Evolutionary conservation across 2,888 invertebrate genomes (phyloP).

Genomic region (Zygaena filipendulae): DNA sequence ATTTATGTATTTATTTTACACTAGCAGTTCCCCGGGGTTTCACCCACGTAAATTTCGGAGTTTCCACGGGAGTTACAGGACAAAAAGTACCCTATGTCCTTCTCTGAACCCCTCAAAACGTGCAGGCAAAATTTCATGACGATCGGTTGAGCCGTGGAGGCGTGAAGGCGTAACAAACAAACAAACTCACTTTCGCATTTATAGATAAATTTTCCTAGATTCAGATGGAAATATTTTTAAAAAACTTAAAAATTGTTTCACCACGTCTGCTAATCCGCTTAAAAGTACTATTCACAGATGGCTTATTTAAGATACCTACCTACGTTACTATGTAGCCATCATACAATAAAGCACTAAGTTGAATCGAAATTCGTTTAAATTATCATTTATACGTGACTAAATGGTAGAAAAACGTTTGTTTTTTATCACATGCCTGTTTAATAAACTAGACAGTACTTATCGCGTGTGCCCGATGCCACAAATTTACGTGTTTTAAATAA

Average conservation of each 20-base stretch:
- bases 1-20: too few relatives aligned
- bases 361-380: conserved; percentile 33
- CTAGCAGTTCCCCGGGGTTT: too few relatives aligned
- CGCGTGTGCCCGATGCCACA: conserved; percentile 3
- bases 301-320: conserved; percentile 1
- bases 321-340: conserved; percentile 6
- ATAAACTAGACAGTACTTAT: conserved; percentile 2
- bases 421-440: conserved; percentile 7
- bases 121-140: too few relatives aligned
- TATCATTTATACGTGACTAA: conserved; percentile 27
- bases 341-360: conserved; percentile 12
- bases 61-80: too few relatives aligned
- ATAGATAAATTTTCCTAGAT: conserved; percentile 5
- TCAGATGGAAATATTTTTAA: conserved; percentile 3
- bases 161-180: too few relatives aligned
- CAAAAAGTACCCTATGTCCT: too few relatives aligned
- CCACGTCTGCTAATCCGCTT: not conserved
- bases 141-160: too few relatives aligned
- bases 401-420: conserved; percentile 12
- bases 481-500: too few relatives aligned
- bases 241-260: conserved; percentile 2
- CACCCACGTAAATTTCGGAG: too few relatives aligned
- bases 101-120: too few relatives aligned
- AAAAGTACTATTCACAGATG: conserved; percentile 2
- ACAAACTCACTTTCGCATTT: too few relatives aligned